These are phyloP conservation scores for Larimichthys polyactis DNA, from an alignment of 2,113 vertebrate species.

Conservation along the genomic window DNA sequence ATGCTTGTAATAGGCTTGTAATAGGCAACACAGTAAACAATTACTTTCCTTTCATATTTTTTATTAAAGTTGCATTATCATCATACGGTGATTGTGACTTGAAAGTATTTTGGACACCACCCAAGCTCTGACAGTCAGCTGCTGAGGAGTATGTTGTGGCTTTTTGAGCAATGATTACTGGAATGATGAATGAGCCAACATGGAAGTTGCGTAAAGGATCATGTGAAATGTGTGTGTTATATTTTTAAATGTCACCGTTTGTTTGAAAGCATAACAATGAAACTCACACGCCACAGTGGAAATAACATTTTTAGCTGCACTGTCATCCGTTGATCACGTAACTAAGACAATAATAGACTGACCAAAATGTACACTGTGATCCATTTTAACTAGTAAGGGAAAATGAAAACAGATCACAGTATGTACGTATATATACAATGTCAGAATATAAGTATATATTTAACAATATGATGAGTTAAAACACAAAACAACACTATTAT, in stretches of 20 bases:
- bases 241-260: neutral
- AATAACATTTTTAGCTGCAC: neutral
- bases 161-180: neutral
- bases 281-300: neutral
- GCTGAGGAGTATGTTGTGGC: neutral
- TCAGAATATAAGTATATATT: no score
- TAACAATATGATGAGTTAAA: neutral
- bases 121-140: conserved; percentile 2
- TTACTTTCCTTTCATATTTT: neutral
- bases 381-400: neutral
- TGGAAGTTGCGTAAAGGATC: neutral
- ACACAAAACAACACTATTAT: neutral
- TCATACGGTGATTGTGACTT: neutral
- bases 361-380: neutral
- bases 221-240: neutral
- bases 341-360: neutral
- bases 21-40: neutral
- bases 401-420: neutral
- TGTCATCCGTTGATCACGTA: neutral
- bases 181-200: conserved; percentile 8
- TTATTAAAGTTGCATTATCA: neutral
- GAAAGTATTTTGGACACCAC: conserved; percentile 7
- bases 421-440: no score
- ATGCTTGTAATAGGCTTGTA: neutral
- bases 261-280: neutral